Evolutionary conservation across 2,797 vertebrate genomes (phyloP).

Genomic region (Typhlichthys eigenmanni): DNA sequence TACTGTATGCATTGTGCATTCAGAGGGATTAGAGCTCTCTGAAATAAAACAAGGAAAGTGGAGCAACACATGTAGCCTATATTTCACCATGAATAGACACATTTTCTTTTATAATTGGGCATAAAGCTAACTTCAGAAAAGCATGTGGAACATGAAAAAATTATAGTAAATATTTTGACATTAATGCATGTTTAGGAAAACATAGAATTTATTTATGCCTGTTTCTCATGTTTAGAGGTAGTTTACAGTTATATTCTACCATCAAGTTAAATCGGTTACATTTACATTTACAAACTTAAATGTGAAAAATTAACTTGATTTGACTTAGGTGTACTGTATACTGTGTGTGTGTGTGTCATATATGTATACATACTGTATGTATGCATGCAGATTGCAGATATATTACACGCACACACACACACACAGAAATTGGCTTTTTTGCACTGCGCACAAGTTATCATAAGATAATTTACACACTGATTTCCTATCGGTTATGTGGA

Average conservation of each 20-base stretch:
- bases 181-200: constrained; percentile 60
- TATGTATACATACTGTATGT: constrained; percentile 16
- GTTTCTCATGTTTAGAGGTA: constrained; percentile 51
- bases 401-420: too few species aligned
- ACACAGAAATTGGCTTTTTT: constrained; percentile 19
- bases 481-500: constrained; percentile 17
- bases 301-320: constrained; percentile 49
- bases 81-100: constrained; percentile 34
- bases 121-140: constrained; percentile 34
- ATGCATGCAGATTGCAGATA: too few species aligned
- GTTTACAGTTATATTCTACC: constrained; percentile 36
- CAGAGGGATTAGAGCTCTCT: constrained; percentile 9
- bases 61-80: constrained; percentile 33
- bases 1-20: constrained; percentile 24
- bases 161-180: constrained; percentile 19
- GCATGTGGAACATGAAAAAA: constrained; percentile 56
- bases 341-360: too few species aligned
- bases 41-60: constrained; percentile 4
- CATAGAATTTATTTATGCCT: constrained; percentile 57
- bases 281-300: constrained; percentile 35
- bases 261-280: constrained; percentile 17
- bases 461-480: constrained; percentile 11
- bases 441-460: constrained; percentile 33
- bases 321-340: neutral
- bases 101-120: constrained; percentile 41